Percentiles rank a stretch among this genome's conserved stretches.
Conservation (phyloP, 2,888 invertebrate genomes). For the Diaphora mendica region DNA sequence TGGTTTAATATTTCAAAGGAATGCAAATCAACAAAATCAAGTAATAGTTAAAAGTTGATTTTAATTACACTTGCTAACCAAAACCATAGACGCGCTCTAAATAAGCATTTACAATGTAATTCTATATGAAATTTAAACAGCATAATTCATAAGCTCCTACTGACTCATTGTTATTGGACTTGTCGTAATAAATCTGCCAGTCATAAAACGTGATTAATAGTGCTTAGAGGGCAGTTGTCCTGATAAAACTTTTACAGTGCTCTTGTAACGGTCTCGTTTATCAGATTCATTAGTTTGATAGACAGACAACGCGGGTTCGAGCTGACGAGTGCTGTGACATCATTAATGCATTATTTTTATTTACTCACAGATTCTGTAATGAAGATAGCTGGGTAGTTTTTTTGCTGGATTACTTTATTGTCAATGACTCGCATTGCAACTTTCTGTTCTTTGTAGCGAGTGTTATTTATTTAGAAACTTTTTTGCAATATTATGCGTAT, state of each 20-base stretch:
- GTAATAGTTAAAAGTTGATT: background rate
- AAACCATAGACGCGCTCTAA: background rate
- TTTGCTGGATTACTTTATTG: background rate
- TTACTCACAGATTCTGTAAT: background rate
- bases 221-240: background rate
- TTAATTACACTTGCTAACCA: background rate
- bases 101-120: too few species aligned
- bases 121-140: too few species aligned
- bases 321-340: background rate
- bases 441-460: background rate
- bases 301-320: background rate
- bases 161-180: background rate
- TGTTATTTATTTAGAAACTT: too few species aligned
- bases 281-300: constrained; percentile 1
- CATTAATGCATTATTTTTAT: background rate
- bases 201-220: constrained; percentile 5
- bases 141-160: background rate
- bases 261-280: constrained; percentile 3
- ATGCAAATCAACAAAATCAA: too few species aligned
- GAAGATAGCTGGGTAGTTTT: background rate
- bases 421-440: background rate
- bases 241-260: constrained; percentile 9
- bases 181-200: background rate
- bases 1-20: too few species aligned
- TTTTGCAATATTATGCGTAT: too few species aligned